Conservation (phyloP, 1,140 invertebrate genomes). For the Drosophila quadrilineata region DNA sequence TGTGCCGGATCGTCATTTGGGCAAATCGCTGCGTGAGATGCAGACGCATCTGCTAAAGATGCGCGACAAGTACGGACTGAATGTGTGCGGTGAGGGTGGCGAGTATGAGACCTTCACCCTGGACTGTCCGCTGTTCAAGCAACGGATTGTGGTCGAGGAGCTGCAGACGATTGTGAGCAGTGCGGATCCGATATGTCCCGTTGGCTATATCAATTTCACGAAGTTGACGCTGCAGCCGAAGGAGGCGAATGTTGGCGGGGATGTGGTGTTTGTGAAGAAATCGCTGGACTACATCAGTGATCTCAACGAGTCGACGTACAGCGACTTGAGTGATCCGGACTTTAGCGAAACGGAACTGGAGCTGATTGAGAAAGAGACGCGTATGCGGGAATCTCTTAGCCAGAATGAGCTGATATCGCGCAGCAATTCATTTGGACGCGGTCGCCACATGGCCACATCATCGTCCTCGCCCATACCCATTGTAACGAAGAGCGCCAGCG, state of each 20-base stretch:
- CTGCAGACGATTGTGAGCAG: conserved; percentile 93
- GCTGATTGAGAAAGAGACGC: conserved; percentile 82
- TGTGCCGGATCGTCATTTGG: conserved; percentile 92
- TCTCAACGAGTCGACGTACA: conserved; percentile 84
- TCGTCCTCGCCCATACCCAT: conserved; percentile 80
- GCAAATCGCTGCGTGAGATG: conserved; percentile 91
- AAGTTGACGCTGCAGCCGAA: conserved; percentile 88
- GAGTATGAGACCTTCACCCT: conserved; percentile 99
- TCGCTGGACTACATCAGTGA: conserved; percentile 84
- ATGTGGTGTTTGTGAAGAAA: conserved; percentile 82
- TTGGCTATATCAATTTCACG: conserved; percentile 94
- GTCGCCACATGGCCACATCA: conserved; percentile 68
- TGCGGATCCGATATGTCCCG: conserved; percentile 94
- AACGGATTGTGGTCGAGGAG: conserved; percentile 93
- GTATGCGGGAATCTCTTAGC: conserved; percentile 72
- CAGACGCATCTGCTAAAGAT: conserved; percentile 92
- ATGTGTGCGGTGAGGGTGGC: conserved; percentile 99
- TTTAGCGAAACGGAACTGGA: conserved; percentile 84
- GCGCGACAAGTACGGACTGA: conserved; percentile 96
- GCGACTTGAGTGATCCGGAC: conserved; percentile 84
- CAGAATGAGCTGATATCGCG: conserved; percentile 77
- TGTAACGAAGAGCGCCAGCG: conserved; percentile 80
- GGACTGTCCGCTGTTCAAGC: conserved; percentile 97
- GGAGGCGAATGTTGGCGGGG: conserved; percentile 67
- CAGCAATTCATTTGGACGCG: conserved; percentile 79